Conservation (phyloP, 2,797 vertebrate genomes). For the Ammospiza maritima region DNA sequence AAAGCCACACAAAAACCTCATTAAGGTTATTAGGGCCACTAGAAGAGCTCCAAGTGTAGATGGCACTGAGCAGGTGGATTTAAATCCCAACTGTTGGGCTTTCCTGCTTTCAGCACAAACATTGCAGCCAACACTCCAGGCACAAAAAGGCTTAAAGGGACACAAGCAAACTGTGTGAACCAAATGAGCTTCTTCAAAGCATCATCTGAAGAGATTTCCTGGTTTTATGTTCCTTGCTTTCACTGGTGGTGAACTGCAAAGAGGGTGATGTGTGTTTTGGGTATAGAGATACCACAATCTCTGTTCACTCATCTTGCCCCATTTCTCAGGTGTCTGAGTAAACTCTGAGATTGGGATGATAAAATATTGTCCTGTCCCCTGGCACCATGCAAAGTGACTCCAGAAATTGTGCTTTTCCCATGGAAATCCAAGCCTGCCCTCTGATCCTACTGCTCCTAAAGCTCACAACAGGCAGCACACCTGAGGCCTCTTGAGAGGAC, state of each 20-base stretch:
- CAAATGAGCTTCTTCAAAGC: background rate
- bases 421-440: background rate
- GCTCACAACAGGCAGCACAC: accelerated
- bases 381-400: background rate
- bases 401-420: background rate
- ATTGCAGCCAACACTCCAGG: accelerated
- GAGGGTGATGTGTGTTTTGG: accelerated
- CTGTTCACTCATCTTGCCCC: background rate
- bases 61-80: background rate
- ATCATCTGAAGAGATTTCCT: background rate
- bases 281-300: background rate
- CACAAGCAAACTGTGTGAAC: accelerated
- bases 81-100: background rate
- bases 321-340: accelerated
- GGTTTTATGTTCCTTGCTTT: background rate
- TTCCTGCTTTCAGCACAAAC: background rate
- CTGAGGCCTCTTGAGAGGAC: background rate
- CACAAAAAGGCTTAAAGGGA: background rate
- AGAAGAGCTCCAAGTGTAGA: background rate
- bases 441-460: background rate
- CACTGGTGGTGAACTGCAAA: background rate
- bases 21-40: background rate
- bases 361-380: background rate
- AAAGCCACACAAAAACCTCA: background rate
- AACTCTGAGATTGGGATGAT: background rate